Evolutionary conservation across 2,113 vertebrate species (phyloP), one percentile per base, ranked within the genome.

Genomic region (Pelodiscus sinensis): DNA sequence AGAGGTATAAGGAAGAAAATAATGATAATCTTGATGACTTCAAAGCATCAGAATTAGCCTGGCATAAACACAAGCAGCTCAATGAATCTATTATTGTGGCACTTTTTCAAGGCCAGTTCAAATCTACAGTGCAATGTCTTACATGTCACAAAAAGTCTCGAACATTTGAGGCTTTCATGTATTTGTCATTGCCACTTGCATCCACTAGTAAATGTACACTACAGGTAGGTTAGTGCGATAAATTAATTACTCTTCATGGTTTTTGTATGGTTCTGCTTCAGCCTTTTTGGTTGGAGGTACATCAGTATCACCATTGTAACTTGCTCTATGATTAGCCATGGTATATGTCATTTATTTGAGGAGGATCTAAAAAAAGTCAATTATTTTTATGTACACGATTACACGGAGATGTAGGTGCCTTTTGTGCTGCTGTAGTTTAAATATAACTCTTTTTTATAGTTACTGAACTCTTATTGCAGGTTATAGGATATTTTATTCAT

Each of bases 91-190:
- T 99, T 50, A 99, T 99, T 3, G 99, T 99, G 31, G 98, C 99
- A 0, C 98, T 99, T 81, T 99, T 99, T 85, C 99, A 99, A 98
- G 99, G 99, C 10, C 99, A 99, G 96, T 99, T 99, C 97, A 99
- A 99, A 85, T 99, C 99, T 82, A 99, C 99, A 0, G 99, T 99
- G 84, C 99, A 99, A 98, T 99, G 99, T 97, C 98, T 99, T 88
- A 99, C 99, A 1, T 99, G 99, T 93, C 98, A 99, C 94, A 98
- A 98, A 96, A 99, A 98, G 95, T 99, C 99, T 3, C 97, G 99
- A 89, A 99, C 99, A 9, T 99, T 99, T 88, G 99, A 99, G 97
- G 99, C 99, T 81, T 99, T 99, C 91, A 99, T 99, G 99, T 99
- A 99, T 90, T 97, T 99, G 92, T 99, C 99, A 0, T 95, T 99